These are phyloP conservation scores for Eulithis testata DNA, from an alignment of 2,888 invertebrate species.

Conservation along the genomic window DNA sequence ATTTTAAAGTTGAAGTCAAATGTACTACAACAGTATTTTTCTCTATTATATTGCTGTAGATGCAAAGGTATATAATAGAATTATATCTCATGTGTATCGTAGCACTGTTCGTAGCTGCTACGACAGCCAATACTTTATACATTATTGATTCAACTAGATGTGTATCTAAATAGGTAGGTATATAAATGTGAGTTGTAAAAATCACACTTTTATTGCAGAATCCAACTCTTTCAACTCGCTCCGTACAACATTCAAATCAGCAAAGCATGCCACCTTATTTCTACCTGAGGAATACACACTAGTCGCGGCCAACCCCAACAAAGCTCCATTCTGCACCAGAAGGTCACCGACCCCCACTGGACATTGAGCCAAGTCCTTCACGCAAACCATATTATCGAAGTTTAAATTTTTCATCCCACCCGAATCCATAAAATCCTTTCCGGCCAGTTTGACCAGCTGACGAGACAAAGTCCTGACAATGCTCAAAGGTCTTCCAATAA, in stretches of 20 bases:
- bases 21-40: no score
- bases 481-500: constrained; percentile 64
- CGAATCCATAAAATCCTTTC: constrained; percentile 24
- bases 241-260: constrained; percentile 54
- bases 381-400: constrained; percentile 59
- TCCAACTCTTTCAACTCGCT: constrained; percentile 54
- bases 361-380: constrained; percentile 59
- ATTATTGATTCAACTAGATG: no score
- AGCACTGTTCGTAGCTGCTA: no score
- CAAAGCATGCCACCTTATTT: constrained; percentile 62
- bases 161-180: not conserved
- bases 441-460: constrained; percentile 56
- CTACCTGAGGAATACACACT: constrained; percentile 52
- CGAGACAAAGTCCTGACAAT: constrained; percentile 59
- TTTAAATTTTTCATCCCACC: constrained; percentile 43
- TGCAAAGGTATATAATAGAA: no score
- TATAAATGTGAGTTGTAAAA: not conserved
- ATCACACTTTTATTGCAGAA: constrained; percentile 31
- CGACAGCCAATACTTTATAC: no score
- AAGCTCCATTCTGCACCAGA: constrained; percentile 57
- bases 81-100: no score
- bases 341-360: constrained; percentile 71
- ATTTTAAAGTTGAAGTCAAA: no score
- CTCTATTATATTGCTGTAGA: no score
- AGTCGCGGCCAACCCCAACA: constrained; percentile 67